Evolutionary conservation across 2,888 invertebrate species (phyloP), one percentile per base, ranked within the genome.

Genomic region (Mesorhabditis belari): DNA sequence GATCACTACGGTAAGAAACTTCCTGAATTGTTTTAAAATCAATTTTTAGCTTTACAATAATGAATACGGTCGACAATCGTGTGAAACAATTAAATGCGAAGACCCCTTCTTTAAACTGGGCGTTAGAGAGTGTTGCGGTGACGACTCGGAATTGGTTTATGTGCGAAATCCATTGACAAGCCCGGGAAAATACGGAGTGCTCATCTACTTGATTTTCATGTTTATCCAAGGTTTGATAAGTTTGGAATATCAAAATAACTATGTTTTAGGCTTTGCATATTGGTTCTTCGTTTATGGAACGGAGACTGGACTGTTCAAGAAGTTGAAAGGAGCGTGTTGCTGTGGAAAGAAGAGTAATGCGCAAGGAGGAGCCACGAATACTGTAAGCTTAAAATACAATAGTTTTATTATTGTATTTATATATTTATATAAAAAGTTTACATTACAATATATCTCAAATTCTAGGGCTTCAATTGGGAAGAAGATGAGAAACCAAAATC

Each of bases 21-120:
- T 26, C n/a, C n/a, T n/a, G n/a, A n/a, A n/a, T n/a, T n/a, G n/a
- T n/a, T 2, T 49, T 25, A 17, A 53, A 49, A 55, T 3, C 5
- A n/a, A 17, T 60, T 49, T 61, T 52, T 53, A 71, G 64, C 53
- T 72, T 27, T 76, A 73, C 63, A 63, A 60, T 55, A 77, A 77
- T 59, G 77, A 77, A 53, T 71, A 68, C 51, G 64, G 62, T 5
- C 67, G 76, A 28, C 64, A 66, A 1, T 67, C 77, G 4, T 77
- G 77, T 44, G 26, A 59, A 4, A 60, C 63, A 9, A 49, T 76
- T 2, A 69, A 75, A 57, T 76, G 75, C 55, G 19, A 51, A 25
- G 55, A 57, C 23, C 54, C 62, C 5, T 28, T 69, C 57, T 64
- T 67, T 61, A 61, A 61, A 28, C 49, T 57, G 44, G 70, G 74